Evolutionary conservation across 2,888 invertebrate genomes (phyloP).

Genomic region (Parapristionchus giblindavisi): DNA sequence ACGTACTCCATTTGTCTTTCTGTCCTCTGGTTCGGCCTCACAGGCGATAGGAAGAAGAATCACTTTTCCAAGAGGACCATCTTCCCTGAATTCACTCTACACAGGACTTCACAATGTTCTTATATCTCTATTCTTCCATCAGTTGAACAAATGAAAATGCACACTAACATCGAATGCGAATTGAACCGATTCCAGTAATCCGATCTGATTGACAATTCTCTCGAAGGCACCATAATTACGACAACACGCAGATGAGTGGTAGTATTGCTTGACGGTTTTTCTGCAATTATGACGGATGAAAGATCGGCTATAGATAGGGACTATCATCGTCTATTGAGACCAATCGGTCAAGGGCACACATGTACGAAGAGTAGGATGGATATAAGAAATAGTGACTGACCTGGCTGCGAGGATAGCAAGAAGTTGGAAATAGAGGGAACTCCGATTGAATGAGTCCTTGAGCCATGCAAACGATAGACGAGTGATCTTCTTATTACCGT

Average conservation of each 20-base stretch:
- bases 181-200: slow-evolving; percentile 45
- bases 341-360: too few species aligned
- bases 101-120: not conserved
- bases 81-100: slow-evolving; percentile 18
- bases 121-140: not conserved
- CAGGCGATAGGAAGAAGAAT: slow-evolving; percentile 9
- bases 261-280: slow-evolving; percentile 44
- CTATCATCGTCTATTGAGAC: not conserved
- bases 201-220: slow-evolving; percentile 46
- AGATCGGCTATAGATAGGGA: not conserved
- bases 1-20: slow-evolving; percentile 6
- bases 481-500: too few species aligned
- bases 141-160: too few species aligned
- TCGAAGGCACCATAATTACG: slow-evolving; percentile 49
- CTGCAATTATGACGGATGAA: slow-evolving; percentile 29
- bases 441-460: slow-evolving; percentile 62
- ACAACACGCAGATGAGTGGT: slow-evolving; percentile 57
- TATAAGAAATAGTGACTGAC: not conserved
- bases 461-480: slow-evolving; percentile 62
- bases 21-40: slow-evolving; percentile 13
- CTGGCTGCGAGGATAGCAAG: slow-evolving; percentile 46
- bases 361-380: too few species aligned
- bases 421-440: slow-evolving; percentile 60
- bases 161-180: slow-evolving; percentile 52
- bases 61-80: slow-evolving; percentile 19